phyloP scores from a whole-genome alignment of 1,140 invertebrate genomes.

The Lepidurus apus region DNA sequence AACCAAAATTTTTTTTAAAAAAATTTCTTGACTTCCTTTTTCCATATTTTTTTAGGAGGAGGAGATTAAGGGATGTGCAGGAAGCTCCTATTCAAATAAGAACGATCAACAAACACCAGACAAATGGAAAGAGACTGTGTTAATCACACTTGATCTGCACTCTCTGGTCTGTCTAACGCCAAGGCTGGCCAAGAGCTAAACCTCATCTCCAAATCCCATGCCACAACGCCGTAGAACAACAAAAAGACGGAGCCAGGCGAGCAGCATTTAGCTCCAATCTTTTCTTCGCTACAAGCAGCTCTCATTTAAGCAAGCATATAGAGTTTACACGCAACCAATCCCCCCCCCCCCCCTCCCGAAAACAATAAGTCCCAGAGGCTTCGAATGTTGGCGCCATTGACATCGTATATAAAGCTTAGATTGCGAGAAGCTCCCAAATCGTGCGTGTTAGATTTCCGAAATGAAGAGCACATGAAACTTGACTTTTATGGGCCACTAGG shows the following conservation, averaged over 20 bases:
- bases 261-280: background rate
- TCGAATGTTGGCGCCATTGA: conserved; percentile 14
- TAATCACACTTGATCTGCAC: background rate
- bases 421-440: background rate
- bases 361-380: background rate
- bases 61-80: background rate
- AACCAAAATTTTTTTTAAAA: too few species aligned
- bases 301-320: background rate
- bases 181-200: background rate
- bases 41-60: too few species aligned
- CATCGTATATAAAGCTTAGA: conserved; percentile 9
- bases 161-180: background rate
- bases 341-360: background rate
- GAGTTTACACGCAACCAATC: background rate
- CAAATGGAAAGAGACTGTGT: background rate
- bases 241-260: background rate
- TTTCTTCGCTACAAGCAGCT: background rate
- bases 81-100: background rate
- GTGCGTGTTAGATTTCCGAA: conserved; percentile 14
- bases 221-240: background rate
- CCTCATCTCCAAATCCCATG: background rate
- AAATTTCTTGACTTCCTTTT: too few species aligned
- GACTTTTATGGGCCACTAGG: conserved; percentile 14
- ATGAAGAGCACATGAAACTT: conserved; percentile 22
- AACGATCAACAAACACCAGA: background rate